phyloP scores from a whole-genome alignment of 2,113 vertebrate genomes.

The Phyllopteryx taeniolatus region DNA sequence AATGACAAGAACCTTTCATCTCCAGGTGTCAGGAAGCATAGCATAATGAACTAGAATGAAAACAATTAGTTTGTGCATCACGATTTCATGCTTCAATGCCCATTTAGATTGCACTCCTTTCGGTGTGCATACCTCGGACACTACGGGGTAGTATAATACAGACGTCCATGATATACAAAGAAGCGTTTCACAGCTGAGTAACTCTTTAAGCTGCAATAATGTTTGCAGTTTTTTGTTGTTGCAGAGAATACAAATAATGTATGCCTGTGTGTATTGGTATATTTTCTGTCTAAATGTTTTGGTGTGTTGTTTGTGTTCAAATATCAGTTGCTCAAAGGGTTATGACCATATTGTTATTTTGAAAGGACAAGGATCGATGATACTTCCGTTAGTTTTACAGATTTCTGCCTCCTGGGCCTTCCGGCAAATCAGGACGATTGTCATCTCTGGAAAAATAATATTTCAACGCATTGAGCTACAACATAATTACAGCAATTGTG shows the following conservation, averaged over 20 bases:
- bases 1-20: conserved; percentile 43
- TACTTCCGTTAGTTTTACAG: too few species aligned
- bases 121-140: background rate
- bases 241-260: background rate
- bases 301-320: background rate
- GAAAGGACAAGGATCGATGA: too few species aligned
- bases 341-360: too few species aligned
- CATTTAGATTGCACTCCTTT: background rate
- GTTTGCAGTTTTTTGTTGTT: background rate
- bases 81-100: background rate
- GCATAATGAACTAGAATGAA: too few species aligned
- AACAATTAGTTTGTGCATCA: background rate
- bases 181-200: too few species aligned
- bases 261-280: background rate
- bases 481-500: too few species aligned
- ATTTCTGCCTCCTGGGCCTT: too few species aligned
- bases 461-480: too few species aligned
- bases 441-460: too few species aligned
- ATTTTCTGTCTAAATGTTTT: background rate
- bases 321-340: background rate
- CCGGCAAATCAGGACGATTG: too few species aligned
- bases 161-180: background rate
- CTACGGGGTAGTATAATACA: background rate
- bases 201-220: background rate
- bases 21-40: conserved; percentile 52